Base-by-base conservation (phyloP, 2,797 vertebrate genomes). In the Typhlichthys eigenmanni region DNA sequence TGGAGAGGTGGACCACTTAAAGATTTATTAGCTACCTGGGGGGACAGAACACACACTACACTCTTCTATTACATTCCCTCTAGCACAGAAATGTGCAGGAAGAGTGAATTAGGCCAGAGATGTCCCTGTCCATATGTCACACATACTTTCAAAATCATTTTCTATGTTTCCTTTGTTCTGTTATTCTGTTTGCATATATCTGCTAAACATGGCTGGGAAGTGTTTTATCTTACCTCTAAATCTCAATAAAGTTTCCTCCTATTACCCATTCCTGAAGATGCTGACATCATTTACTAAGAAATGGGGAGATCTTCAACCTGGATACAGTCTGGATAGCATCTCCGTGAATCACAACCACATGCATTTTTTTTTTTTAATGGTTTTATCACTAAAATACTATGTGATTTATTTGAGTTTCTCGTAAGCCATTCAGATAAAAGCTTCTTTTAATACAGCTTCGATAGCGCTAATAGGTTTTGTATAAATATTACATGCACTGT, bases 21-120 rank as follows among this genome's bases (percentile, higher is more conserved):
- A 71, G 68, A 86, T 88, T 79, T 88, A 88, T 85, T 61, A 56
- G 68, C 59, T 43, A 69, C 60, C 66, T 43, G 56, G 59, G 60
- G 78, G 46, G 32, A 63, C 64, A 54, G 63, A 66, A 68, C 66
- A 57, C 68, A 45, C 59, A 74, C 68, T 72, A 53, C 55, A n/a
- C 63, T 74, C 75, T 73, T 72, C 55, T 32, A 57, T 45, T 34
- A 68, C 74, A 62, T 60, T 60, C 68, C 75, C 62, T 58, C 75
- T 70, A 71, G 79, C 72, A 64, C 47, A 58, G 32, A 38, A 46
- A 71, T 63, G 81, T 76, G 34, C 54, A 76, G 63, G 71, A 68
- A 19, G 13, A 68, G 50, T 57, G 51, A 76, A 75, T 55, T 74
- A 69, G 74, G 59, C 87, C 77, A 79, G 38, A 79, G 38, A 43